phyloP scores from a whole-genome alignment of 2,888 invertebrate species.

The Cerastoderma edule region DNA sequence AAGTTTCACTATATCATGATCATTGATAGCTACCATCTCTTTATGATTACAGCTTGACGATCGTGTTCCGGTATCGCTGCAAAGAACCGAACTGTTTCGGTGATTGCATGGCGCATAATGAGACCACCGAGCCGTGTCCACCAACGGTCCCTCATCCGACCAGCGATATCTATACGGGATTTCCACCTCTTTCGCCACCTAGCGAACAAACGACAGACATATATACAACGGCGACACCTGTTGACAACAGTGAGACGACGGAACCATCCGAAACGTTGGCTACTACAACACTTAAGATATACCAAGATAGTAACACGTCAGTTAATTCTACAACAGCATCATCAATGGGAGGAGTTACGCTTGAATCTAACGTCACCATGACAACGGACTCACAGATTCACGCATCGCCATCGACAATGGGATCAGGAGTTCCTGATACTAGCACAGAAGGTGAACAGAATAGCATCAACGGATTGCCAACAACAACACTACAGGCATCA shows the following conservation, averaged over 20 bases:
- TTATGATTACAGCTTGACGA: constrained; percentile 31
- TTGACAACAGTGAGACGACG: not conserved
- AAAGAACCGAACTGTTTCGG: constrained; percentile 35
- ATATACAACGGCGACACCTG: not conserved
- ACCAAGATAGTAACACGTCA: constrained; percentile 3
- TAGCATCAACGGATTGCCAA: not conserved
- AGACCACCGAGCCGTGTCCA: constrained; percentile 40
- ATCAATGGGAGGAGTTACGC: not conserved
- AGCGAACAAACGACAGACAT: not conserved
- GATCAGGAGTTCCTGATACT: no score
- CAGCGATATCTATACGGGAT: not conserved
- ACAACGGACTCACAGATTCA: not conserved
- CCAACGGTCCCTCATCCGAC: constrained; percentile 19
- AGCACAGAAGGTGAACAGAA: not conserved
- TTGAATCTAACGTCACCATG: not conserved
- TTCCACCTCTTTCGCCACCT: constrained; percentile 23
- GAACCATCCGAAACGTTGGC: constrained; percentile 1
- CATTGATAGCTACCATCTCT: no score
- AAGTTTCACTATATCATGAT: no score
- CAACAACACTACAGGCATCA: not conserved
- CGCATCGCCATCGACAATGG: no score
- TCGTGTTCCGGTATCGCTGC: constrained; percentile 49
- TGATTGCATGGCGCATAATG: constrained; percentile 45
- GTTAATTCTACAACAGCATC: not conserved
- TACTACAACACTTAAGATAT: not conserved